Base-by-base conservation (phyloP, 2,888 invertebrate species). In the Nowickia ferox region DNA sequence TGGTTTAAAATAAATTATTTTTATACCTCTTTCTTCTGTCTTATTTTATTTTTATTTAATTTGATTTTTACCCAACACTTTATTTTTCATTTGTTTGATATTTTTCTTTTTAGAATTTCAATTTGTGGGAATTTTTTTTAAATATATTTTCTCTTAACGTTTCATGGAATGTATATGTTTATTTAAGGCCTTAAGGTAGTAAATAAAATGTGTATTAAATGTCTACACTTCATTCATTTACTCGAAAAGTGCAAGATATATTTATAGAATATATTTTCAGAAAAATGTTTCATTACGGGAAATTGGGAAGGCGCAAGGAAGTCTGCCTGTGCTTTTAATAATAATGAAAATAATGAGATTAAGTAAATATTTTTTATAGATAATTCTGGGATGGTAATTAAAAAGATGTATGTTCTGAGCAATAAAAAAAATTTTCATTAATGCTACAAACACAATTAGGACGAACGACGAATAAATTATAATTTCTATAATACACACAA, bases 211-310 rank as follows among this genome's bases (percentile, higher is more conserved):
- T 30, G 38, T 11, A 48, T 38, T 38, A 10, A 48, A 66, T 48
- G 48, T 15, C 48, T 48, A 51, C 38, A 66, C 66, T 51, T 51
- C 30, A 48, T 66, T 66, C 9, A 38, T 59, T 46, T 53, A 15
- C 15, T 51, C 10, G 48, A 40, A 15, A 9, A 46, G 6, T 42
- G 8, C 6, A 9, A 42, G 42, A 55, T 8, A n/a, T n/a, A 9
- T n/a, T 6, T 6, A 44, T 13, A 30, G 6, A 30, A 30, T 6
- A 46, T 46, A n/a, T 46, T 46, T 22, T n/a, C 15, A 48, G n/a
- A 66, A 10, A 48, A 68, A 17, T 38, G 0, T 68, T 68, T 15
- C 13, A 51, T 38, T 51, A 38, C 17, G 11, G 8, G 1, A n/a
- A 13, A 8, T 0, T 19, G 13, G 19, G 1, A 8, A 8, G 44